Evolutionary conservation across 2,113 vertebrate species (phyloP), one percentile per base, ranked within the genome.

Genomic region (Hemichromis elongatus): DNA sequence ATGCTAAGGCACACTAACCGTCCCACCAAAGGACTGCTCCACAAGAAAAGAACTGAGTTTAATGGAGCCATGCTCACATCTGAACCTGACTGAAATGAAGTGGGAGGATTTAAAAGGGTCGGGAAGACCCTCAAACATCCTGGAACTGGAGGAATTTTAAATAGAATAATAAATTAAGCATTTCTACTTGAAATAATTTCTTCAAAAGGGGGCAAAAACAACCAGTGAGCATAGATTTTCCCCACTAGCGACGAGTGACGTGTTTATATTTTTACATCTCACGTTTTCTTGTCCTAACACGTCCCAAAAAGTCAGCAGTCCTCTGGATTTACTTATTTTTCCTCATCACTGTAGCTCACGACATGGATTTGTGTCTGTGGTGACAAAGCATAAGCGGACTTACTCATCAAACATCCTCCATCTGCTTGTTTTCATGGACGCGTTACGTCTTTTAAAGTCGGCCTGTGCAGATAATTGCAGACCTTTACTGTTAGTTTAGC

Each of bases 321-420:
- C 73, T 24, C 12, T 3, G n/a, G 40, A 80, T 13, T 28, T 19
- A 42, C 19, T 57, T 8, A 21, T 30, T 30, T 30, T 55, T 42
- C 28, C 33, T 16, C 18, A 75, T 45, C 54, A n/a, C 33, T 16
- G 80, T 9, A 82, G 26, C 63, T 55, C 50, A 21, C 18, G 45
- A 16, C 24, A 84, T 21, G 19, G 59, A 78, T 75, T 75, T 75
- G 70, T 40, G 53, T 4, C 13, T 12, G 37, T 26, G 35, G 47
- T 59, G 24, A 75, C 26, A 30, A 79, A 79, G 50, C 55, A n/a
- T 3, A 9, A 86, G 63, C 9, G 11, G 50, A 21, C 35, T 56
- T 57, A 35, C 9, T 80, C 77, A 75, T 80, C 30, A 81, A 82
- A 84, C 52, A 81, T n/a, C 26, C 52, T 78, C 80, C 61, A 37